A percentile compares a stretch with the other conserved stretches of the same genome.
Conservation (phyloP, 2,113 vertebrate species). For the Tragelaphus buxtoni region DNA sequence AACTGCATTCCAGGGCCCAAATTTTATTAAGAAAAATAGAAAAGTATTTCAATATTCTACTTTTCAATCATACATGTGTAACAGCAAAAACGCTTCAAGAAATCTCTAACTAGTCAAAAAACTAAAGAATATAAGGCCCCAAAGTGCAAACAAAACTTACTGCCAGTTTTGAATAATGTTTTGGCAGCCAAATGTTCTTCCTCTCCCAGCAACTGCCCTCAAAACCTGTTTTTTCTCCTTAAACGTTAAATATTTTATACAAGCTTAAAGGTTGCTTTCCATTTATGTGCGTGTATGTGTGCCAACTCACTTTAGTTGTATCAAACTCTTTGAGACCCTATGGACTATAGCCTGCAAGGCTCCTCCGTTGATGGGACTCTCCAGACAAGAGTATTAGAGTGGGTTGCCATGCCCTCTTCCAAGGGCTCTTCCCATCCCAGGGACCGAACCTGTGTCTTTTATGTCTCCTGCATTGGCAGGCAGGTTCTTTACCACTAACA, state of each 20-base stretch:
- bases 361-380: neutral
- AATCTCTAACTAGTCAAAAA: neutral
- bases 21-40: neutral
- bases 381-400: neutral
- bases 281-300: neutral
- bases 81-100: neutral
- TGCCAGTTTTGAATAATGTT: neutral
- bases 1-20: neutral
- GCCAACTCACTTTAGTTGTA: neutral
- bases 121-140: neutral
- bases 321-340: neutral
- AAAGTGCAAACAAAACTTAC: neutral
- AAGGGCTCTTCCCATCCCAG: neutral
- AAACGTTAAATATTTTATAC: neutral
- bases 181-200: neutral
- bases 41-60: neutral
- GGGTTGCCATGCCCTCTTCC: neutral
- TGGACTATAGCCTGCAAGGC: neutral
- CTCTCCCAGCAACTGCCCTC: neutral
- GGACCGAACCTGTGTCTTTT: neutral
- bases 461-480: neutral
- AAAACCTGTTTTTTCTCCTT: neutral
- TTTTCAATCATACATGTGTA: neutral
- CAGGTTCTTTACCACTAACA: neutral
- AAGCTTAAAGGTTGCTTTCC: neutral